Evolutionary conservation across 2,888 invertebrate genomes (phyloP).

Genomic region (Cantharis lateralis): DNA sequence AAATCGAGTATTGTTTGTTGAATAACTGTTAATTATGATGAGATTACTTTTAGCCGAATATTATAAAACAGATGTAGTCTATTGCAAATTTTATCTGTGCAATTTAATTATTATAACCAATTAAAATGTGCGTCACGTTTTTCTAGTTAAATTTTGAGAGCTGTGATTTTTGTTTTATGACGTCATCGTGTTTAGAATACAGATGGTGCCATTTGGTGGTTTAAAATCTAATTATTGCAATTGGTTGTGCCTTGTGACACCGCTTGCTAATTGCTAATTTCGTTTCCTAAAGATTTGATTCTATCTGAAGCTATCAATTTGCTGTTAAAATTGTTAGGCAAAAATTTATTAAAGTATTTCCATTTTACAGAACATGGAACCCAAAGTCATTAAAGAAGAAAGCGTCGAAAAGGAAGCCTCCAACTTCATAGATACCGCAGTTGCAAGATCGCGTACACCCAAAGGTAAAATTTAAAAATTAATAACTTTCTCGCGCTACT

Average conservation of each 20-base stretch:
- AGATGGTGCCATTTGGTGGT: constrained; percentile 45
- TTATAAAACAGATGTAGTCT: constrained; percentile 40
- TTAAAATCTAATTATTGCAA: constrained; percentile 46
- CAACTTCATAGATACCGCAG: constrained; percentile 44
- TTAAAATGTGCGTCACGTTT: constrained; percentile 55
- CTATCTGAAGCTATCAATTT: constrained; percentile 11
- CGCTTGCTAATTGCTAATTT: constrained; percentile 28
- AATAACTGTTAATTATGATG: constrained; percentile 9
- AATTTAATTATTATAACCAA: constrained; percentile 50
- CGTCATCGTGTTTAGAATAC: constrained; percentile 53
- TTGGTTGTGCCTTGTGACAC: constrained; percentile 31
- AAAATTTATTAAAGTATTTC: constrained; percentile 8
- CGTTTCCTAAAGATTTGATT: constrained; percentile 23
- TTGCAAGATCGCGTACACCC: constrained; percentile 43
- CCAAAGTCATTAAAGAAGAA: constrained; percentile 66
- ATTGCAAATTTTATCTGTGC: constrained; percentile 41
- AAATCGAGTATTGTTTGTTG: background rate
- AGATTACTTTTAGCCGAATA: constrained; percentile 9
- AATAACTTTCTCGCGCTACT: background rate
- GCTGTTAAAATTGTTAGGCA: constrained; percentile 2
- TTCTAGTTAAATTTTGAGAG: constrained; percentile 52
- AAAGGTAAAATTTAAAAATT: constrained; percentile 40
- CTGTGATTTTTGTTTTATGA: constrained; percentile 55
- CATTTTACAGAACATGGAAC: constrained; percentile 61
- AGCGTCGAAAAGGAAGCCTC: constrained; percentile 59